Evolutionary conservation across 2,797 vertebrate genomes (phyloP), one percentile per base, ranked within the genome.

Genomic region (Sciaenops ocellatus): DNA sequence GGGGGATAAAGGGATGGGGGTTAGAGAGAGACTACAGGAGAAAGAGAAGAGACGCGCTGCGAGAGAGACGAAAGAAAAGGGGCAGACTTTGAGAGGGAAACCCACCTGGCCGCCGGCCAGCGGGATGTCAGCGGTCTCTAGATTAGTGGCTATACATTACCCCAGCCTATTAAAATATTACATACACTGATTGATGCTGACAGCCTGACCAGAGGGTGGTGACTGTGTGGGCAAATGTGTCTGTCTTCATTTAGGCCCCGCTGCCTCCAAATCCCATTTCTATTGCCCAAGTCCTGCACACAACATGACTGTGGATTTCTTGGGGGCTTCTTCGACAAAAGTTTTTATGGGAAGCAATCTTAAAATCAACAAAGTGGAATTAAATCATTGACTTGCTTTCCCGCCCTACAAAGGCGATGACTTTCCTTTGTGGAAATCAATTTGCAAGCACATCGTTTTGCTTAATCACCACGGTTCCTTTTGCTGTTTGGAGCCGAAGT

Each of bases 101-200:
- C 94, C 92, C 95, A 93, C 94, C 94, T 97, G 96, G 96, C 94
- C 78, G 72, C 22, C 63, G 64, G 94, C 97, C 96, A 97, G 91
- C 80, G 83, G 93, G 86, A 95, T 95, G 96, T 97, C 96, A 97
- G 94, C 95, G 91, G 93, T 88, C 96, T 95, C 92, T 93, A 95
- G 95, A 95, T 96, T 95, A 96, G 94, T 94, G 93, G 93, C 95
- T 93, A 95, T 96, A 96, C 93, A 93, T 96, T 96, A 95, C 96
- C 94, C 94, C 87, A 86, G 93, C 76, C 91, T 90, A 95, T 94
- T 96, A 96, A 96, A 85, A 92, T 93, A 94, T 95, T 76, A 67
- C 84, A 73, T 92, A 91, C 95, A 90, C 94, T 95, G 94, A 95
- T 94, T 92, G 96, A 96, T 95, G 96, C 94, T 92, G 94, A 96